Percentiles rank a stretch among this genome's conserved stretches.
Evolutionary conservation across 2,888 invertebrate species (phyloP).

Genomic region (Cheilosia impressa): DNA sequence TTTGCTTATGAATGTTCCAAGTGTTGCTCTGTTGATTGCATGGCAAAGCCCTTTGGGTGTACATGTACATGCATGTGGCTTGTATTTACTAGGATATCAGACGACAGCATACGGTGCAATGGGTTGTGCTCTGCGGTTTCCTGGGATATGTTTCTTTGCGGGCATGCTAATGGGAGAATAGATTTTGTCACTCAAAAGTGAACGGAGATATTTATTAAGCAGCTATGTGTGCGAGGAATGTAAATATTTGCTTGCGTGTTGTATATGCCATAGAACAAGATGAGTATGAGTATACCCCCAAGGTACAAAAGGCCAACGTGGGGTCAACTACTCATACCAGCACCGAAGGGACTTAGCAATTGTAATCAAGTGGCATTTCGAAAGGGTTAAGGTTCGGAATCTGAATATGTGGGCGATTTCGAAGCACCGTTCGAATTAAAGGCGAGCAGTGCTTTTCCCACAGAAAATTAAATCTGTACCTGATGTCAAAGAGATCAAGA

Average conservation of each 20-base stretch:
- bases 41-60: background rate
- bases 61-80: conserved; percentile 6
- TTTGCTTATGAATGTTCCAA: conserved; percentile 2
- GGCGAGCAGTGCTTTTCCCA: too few relatives aligned
- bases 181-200: conserved; percentile 20
- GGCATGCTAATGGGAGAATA: conserved; percentile 19
- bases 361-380: too few relatives aligned
- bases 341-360: too few relatives aligned
- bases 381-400: too few relatives aligned
- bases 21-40: background rate
- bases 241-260: background rate
- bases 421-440: too few relatives aligned
- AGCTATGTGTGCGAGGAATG: background rate
- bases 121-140: conserved; percentile 26
- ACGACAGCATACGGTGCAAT: background rate
- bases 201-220: background rate
- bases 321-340: too few relatives aligned
- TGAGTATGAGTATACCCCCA: too few relatives aligned
- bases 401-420: too few relatives aligned
- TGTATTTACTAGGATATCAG: background rate
- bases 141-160: conserved; percentile 2
- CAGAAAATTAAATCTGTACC: too few relatives aligned
- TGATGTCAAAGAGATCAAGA: too few relatives aligned
- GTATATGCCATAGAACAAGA: background rate
- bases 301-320: too few relatives aligned